A percentile compares a stretch with the other conserved stretches of the same genome.
Conservation (phyloP, 2,113 vertebrate species). For the Neomonachus schauinslandi region DNA sequence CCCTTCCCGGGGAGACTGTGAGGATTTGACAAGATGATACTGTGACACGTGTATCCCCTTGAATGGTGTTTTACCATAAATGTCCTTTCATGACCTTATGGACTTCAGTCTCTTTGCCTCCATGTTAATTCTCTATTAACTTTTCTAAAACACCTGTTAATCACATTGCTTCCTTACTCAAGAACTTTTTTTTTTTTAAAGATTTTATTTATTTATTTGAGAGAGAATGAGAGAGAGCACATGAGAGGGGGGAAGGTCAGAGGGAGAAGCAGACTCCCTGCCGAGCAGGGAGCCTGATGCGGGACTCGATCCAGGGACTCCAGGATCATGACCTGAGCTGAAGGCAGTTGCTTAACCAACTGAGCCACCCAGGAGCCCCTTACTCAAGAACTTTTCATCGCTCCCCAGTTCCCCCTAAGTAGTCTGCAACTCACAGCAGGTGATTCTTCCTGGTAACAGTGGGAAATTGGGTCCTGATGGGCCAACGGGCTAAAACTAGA, state of each 20-base stretch:
- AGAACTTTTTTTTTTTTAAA: not conserved
- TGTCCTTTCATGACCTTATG: not conserved
- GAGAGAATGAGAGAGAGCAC: no score
- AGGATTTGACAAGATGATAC: not conserved
- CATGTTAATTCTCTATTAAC: not conserved
- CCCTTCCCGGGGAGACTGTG: not conserved
- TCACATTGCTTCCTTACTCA: not conserved
- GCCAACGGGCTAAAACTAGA: not conserved
- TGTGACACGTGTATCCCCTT: not conserved
- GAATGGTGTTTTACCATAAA: not conserved
- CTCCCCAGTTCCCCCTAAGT: not conserved
- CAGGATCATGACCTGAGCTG: no score
- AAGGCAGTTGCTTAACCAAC: no score
- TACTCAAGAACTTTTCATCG: not conserved
- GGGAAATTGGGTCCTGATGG: not conserved
- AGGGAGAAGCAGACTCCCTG: no score
- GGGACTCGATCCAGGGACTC: no score
- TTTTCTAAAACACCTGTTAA: constrained; percentile 19
- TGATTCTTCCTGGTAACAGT: not conserved
- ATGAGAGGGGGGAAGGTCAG: no score
- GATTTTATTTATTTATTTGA: no score
- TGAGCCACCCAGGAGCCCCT: not conserved
- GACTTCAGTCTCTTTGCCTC: not conserved
- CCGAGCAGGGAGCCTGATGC: no score
- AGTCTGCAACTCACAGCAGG: not conserved